Evolutionary conservation across 2,797 vertebrate genomes (phyloP).

Genomic region (Coluber constrictor): DNA sequence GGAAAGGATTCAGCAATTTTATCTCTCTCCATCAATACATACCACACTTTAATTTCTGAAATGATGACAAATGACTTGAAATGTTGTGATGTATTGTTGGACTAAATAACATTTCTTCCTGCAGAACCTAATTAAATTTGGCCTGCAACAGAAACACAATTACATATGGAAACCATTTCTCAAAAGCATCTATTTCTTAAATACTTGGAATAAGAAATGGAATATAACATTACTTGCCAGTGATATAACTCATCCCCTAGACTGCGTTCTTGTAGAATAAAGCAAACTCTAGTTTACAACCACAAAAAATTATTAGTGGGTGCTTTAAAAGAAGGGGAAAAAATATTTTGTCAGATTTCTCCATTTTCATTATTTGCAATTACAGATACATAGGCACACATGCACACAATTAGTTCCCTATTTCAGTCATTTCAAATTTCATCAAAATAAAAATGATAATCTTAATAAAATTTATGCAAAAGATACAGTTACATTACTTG

Average conservation of each 20-base stretch:
- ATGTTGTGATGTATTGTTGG: slow-evolving; percentile 4
- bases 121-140: slow-evolving; percentile 5
- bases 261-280: not conserved
- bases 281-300: not conserved
- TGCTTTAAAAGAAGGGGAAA: not conserved
- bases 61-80: not conserved
- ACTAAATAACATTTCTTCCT: slow-evolving; percentile 9
- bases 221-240: slow-evolving; percentile 4
- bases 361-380: not conserved
- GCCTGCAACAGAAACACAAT: not conserved
- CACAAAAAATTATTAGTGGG: not conserved
- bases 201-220: slow-evolving; percentile 1
- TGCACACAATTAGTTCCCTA: too few relatives aligned
- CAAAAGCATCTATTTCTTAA: not conserved
- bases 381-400: not conserved
- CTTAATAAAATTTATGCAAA: not conserved
- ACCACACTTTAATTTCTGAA: not conserved
- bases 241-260: not conserved
- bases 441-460: not conserved
- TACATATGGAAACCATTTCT: slow-evolving; percentile 30
- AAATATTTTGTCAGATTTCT: not conserved
- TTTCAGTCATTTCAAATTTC: not conserved
- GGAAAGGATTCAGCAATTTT: not conserved
- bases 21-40: not conserved
- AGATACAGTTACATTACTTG: not conserved